Percentiles rank a stretch among this genome's conserved stretches.
Evolutionary conservation across 2,888 invertebrate species (phyloP).

Genomic region (Bombyx huttoni): DNA sequence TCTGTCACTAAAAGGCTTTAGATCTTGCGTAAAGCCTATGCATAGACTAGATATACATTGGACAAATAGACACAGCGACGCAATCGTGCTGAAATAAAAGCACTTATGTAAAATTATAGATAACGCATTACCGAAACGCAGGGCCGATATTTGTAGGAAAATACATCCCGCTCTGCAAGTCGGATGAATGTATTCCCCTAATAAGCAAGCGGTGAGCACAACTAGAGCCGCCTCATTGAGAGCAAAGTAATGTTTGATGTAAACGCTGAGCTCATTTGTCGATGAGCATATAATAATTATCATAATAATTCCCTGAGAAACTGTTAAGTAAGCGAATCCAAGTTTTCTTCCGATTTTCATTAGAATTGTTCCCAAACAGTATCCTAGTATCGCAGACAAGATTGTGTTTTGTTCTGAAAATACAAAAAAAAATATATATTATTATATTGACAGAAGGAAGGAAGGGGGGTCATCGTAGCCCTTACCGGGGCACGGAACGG

Average conservation of each 20-base stretch:
- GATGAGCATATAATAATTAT: slow-evolving; percentile 49
- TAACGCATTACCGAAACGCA: background rate
- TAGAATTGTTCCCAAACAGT: slow-evolving; percentile 15
- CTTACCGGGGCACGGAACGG: too few species aligned
- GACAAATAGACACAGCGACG: background rate
- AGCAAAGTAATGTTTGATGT: slow-evolving; percentile 32
- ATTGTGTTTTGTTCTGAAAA: slow-evolving; percentile 21
- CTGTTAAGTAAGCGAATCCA: slow-evolving; percentile 36
- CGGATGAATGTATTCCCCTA: slow-evolving; percentile 37
- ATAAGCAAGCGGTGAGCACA: slow-evolving; percentile 28
- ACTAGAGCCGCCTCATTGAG: slow-evolving; percentile 56
- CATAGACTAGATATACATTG: slow-evolving; percentile 54
- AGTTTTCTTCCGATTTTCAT: slow-evolving; percentile 45
- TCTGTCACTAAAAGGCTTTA: slow-evolving; percentile 52
- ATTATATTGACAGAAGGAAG: too few species aligned
- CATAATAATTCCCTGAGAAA: slow-evolving; percentile 51
- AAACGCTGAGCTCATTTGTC: slow-evolving; percentile 22
- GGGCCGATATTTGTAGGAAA: slow-evolving; percentile 20
- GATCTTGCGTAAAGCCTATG: slow-evolving; percentile 35
- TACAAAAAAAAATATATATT: background rate
- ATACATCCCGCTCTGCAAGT: slow-evolving; percentile 30
- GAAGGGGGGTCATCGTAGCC: too few species aligned
- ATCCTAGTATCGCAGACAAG: slow-evolving; percentile 17
- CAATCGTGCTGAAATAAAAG: slow-evolving; percentile 23
- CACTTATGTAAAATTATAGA: slow-evolving; percentile 1